These are phyloP conservation scores for Leptopterna dolabrata DNA, from an alignment of 2,888 invertebrate genomes.

Conservation along the genomic window DNA sequence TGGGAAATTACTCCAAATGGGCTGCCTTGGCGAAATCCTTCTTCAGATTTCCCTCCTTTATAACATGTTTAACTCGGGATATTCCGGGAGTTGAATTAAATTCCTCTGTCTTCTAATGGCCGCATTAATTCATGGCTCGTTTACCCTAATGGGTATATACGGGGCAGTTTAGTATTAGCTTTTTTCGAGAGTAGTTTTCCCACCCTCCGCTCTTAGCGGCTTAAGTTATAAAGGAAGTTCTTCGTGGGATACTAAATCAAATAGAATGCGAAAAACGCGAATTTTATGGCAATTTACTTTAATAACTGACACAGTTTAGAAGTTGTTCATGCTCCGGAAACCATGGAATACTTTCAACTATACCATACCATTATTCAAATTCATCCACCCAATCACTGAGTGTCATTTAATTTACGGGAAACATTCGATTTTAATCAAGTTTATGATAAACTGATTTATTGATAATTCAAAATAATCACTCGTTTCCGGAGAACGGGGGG, in stretches of 20 bases:
- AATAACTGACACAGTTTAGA: too few species aligned
- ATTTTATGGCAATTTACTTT: too few species aligned
- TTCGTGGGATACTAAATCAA: neutral
- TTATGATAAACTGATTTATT: too few species aligned
- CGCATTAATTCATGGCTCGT: slow-evolving; percentile 3
- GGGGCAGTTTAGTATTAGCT: neutral
- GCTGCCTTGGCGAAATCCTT: neutral
- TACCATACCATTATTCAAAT: too few species aligned
- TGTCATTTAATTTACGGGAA: too few species aligned
- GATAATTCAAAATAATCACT: too few species aligned
- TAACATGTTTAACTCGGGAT: neutral
- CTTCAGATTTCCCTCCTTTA: neutral
- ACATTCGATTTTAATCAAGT: too few species aligned
- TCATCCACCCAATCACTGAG: too few species aligned
- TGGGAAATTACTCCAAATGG: neutral
- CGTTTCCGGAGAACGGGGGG: too few species aligned
- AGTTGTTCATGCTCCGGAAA: too few species aligned
- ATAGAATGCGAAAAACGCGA: neutral
- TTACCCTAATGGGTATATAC: slow-evolving; percentile 3
- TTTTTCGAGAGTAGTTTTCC: neutral
- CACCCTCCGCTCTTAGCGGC: neutral
- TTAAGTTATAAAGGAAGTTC: neutral
- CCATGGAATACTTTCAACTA: too few species aligned
- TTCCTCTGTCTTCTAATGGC: neutral
- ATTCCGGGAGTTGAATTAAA: neutral